Evolutionary conservation across 2,888 invertebrate species (phyloP).

Genomic region (Lottia gigantea): DNA sequence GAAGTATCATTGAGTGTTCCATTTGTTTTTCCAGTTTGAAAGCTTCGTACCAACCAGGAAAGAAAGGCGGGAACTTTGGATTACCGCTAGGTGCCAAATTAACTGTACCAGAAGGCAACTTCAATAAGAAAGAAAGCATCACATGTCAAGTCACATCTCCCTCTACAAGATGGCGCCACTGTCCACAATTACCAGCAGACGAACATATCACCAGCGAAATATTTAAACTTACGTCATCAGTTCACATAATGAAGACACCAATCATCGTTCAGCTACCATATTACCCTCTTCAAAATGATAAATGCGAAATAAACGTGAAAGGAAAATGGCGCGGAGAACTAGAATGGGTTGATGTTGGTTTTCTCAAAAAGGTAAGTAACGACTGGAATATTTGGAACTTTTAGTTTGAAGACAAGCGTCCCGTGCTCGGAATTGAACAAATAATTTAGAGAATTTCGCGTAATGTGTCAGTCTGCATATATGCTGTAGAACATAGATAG

Average conservation of each 20-base stretch:
- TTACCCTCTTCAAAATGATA: slow-evolving; percentile 44
- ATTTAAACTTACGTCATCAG: slow-evolving; percentile 44
- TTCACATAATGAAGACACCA: slow-evolving; percentile 44
- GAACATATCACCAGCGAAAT: slow-evolving; percentile 56
- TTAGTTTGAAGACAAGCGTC: not conserved
- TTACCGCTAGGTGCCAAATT: slow-evolving; percentile 61
- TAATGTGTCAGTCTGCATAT: no score
- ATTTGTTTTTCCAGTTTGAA: slow-evolving; percentile 50
- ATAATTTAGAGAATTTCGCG: no score
- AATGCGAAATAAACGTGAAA: slow-evolving; percentile 56
- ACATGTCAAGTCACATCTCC: slow-evolving; percentile 55
- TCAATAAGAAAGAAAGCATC: slow-evolving; percentile 58
- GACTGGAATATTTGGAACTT: no score
- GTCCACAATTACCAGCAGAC: slow-evolving; percentile 39
- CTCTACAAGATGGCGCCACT: slow-evolving; percentile 49
- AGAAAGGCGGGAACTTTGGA: slow-evolving; percentile 60
- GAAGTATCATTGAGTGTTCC: no score
- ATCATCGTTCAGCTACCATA: slow-evolving; percentile 54
- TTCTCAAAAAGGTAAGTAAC: slow-evolving; percentile 46
- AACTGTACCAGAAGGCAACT: slow-evolving; percentile 50
- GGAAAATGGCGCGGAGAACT: slow-evolving; percentile 56
- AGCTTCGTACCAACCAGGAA: slow-evolving; percentile 53
- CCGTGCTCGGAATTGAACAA: no score
- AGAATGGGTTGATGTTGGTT: slow-evolving; percentile 57
- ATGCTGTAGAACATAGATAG: no score